These are phyloP conservation scores for Tipula lateralis DNA, from an alignment of 2,888 invertebrate genomes.

Conservation along the genomic window DNA sequence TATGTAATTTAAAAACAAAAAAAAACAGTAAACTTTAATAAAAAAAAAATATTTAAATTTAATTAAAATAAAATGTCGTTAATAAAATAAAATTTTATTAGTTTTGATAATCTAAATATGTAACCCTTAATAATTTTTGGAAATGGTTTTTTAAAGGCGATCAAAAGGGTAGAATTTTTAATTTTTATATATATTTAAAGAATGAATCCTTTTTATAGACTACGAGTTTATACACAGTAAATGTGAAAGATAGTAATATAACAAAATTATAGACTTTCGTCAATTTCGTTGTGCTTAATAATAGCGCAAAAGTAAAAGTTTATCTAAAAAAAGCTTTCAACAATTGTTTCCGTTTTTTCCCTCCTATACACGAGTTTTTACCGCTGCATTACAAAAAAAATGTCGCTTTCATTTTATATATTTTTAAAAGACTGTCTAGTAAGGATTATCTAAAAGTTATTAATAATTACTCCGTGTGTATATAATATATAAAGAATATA, in stretches of 20 bases:
- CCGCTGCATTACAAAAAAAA: background rate
- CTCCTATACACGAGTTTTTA: background rate
- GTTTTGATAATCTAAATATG: background rate
- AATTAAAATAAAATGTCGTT: conserved; percentile 1
- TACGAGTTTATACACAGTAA: background rate
- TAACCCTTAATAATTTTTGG: background rate
- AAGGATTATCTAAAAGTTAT: background rate
- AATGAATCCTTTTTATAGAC: background rate
- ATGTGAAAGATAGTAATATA: background rate
- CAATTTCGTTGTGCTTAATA: background rate
- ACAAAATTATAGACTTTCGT: background rate
- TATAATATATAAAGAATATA: background rate
- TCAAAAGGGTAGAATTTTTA: background rate
- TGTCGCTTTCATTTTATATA: background rate
- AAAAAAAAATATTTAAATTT: background rate
- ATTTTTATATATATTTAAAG: background rate
- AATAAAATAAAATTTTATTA: conserved; percentile 1
- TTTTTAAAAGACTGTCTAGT: background rate
- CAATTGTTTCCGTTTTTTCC: background rate
- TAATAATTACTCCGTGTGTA: background rate
- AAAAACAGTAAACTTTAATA: background rate
- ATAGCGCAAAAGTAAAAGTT: background rate
- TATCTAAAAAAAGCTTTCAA: background rate
- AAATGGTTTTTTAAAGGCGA: background rate
- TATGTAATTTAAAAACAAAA: background rate